A percentile compares a stretch with the other conserved stretches of the same genome.
These are phyloP conservation scores for Epizoanthus scotinus DNA, from an alignment of 92 coral and sea anemone genomes.

Conservation along the genomic window DNA sequence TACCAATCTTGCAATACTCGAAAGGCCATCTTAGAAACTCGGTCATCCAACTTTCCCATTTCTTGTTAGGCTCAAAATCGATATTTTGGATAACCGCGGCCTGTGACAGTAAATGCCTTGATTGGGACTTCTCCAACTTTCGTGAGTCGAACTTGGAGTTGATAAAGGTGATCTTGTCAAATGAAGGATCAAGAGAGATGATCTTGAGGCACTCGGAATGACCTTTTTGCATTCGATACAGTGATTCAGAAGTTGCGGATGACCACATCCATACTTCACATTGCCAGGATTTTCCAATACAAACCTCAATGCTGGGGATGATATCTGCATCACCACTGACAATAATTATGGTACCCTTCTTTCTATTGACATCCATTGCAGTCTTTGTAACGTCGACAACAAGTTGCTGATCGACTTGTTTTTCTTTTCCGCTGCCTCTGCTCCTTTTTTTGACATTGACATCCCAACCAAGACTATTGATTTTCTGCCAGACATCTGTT, in stretches of 20 bases:
- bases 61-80: background rate
- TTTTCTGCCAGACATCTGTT: background rate
- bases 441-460: background rate
- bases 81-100: conserved; percentile 7
- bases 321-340: conserved; percentile 17
- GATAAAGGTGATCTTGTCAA: background rate
- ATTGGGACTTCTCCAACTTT: background rate
- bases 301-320: background rate
- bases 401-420: conserved; percentile 4
- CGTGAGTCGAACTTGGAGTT: background rate
- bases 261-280: conserved; percentile 22
- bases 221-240: background rate
- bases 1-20: background rate
- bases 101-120: conserved; percentile 6
- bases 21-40: background rate
- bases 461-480: background rate
- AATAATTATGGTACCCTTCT: background rate
- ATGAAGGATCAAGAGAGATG: background rate
- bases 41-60: background rate
- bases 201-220: background rate
- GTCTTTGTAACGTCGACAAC: conserved; percentile 2
- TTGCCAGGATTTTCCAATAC: background rate
- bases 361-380: background rate
- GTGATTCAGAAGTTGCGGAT: background rate
- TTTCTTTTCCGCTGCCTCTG: background rate